Evolutionary conservation across 2,113 vertebrate genomes (phyloP), one percentile per base, ranked within the genome.

Genomic region (Empidonax traillii): DNA sequence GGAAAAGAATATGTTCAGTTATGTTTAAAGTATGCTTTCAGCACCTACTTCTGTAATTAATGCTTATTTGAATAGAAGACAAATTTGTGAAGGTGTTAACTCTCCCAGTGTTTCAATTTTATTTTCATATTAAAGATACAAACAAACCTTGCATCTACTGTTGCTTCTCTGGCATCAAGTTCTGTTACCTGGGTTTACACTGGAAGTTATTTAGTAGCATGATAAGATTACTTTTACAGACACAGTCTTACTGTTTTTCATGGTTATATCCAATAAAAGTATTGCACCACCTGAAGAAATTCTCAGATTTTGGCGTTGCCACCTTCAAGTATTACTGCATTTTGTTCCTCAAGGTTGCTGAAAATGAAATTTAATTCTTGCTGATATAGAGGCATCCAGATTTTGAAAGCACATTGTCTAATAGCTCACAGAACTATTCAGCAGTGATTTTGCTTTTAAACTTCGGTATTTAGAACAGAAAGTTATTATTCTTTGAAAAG

Each of bases 11-110:
- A 41, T 66, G 39, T 67, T 88, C 59, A 88, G 46, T 30, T 87
- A 4, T 71, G 10, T 76, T 87, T 73, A 53, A 52, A 68, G 27
- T 56, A 25, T 52, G 13, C 47, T 88, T 94, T 90, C 79, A 61
- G 33, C 35, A 39, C 35, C 21, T 76, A 9, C 49, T 89, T 94
- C 61, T 69, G 25, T 76, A 58, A 69, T 95, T 95, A 92, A 81
- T 82, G 9, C 23, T 24, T 65, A 68, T 43, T 74, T 62, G 68
- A 76, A 66, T 23, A 62, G 28, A 52, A 88, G 53, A 37, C 37
- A 69, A 44, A 61, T 76, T 85, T 91, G 30, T 44, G n/a, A 18
- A 74, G 65, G 37, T 80, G 23, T 39, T 84, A 87, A 75, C 41
- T 0, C 0, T 63, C 35, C 18, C 37, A 31, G 10, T 77, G 35